phyloP scores from a whole-genome alignment of 2,888 invertebrate species.

The Oeneis ivallda region DNA sequence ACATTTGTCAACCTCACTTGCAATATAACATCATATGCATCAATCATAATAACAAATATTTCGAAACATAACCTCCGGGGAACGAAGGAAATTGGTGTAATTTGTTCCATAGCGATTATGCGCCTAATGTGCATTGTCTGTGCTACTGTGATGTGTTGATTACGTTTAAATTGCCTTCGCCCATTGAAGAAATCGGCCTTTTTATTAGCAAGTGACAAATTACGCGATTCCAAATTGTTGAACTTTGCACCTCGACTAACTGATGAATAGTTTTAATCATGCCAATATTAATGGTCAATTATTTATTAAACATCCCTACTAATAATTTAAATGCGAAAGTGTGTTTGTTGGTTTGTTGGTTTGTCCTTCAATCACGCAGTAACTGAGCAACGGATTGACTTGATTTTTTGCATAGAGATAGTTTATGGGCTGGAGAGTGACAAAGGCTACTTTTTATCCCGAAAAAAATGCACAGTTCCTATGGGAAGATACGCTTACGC shows the following conservation, averaged over 20 bases:
- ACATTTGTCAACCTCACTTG: conserved; percentile 29
- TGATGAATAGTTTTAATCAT: too few species aligned
- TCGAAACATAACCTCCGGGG: conserved; percentile 57
- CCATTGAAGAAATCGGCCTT: conserved; percentile 51
- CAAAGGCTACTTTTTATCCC: too few species aligned
- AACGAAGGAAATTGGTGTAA: conserved; percentile 58
- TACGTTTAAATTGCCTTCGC: conserved; percentile 66
- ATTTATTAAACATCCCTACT: too few species aligned
- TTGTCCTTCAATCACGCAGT: too few species aligned
- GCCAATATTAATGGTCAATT: too few species aligned
- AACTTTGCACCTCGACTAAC: not conserved
- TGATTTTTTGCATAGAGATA: too few species aligned
- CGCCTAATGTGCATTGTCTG: conserved; percentile 60
- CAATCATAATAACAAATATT: conserved; percentile 44
- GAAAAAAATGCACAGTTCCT: too few species aligned
- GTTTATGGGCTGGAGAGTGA: too few species aligned
- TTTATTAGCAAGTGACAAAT: conserved; percentile 25
- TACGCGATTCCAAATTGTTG: conserved; percentile 1
- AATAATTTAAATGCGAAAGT: too few species aligned
- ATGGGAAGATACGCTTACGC: too few species aligned
- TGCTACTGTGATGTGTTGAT: conserved; percentile 53
- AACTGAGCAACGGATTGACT: too few species aligned
- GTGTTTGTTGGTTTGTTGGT: too few species aligned
- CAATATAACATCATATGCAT: conserved; percentile 21
- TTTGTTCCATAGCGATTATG: conserved; percentile 64